phyloP scores from a whole-genome alignment of 92 coral and sea anemone genomes.

The Montipora capitata region DNA sequence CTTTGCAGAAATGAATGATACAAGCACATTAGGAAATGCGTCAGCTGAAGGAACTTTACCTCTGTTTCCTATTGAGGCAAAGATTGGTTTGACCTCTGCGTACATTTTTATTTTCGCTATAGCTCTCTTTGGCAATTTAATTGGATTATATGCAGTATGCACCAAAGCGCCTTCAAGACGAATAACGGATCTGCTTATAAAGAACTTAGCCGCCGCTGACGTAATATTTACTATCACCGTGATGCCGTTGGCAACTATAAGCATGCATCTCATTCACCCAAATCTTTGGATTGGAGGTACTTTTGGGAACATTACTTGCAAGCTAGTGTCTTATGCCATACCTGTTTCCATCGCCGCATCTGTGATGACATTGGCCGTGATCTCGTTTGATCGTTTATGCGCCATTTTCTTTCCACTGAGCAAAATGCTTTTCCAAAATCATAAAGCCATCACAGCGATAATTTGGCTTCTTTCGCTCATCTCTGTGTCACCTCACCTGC shows the following conservation, averaged over 20 bases:
- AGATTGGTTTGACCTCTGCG: conserved; percentile 55
- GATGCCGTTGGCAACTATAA: conserved; percentile 56
- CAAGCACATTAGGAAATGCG: neutral
- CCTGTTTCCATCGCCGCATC: conserved; percentile 80
- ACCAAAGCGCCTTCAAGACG: conserved; percentile 50
- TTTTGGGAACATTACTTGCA: conserved; percentile 67
- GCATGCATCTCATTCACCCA: conserved; percentile 16
- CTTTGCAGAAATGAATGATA: conserved; percentile 11
- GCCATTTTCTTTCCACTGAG: conserved; percentile 77
- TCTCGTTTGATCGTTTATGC: conserved; percentile 75
- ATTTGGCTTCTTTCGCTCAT: conserved; percentile 70
- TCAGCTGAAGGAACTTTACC: neutral
- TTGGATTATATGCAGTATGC: conserved; percentile 79
- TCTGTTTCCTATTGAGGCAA: neutral
- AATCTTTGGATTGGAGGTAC: conserved; percentile 72
- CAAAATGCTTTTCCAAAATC: conserved; percentile 53
- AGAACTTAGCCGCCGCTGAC: conserved; percentile 81
- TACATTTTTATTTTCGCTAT: conserved; percentile 62
- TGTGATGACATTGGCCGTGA: conserved; percentile 60
- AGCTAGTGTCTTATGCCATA: conserved; percentile 38
- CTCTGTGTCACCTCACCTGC: conserved; percentile 51
- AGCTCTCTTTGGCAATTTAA: conserved; percentile 78
- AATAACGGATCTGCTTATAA: conserved; percentile 66
- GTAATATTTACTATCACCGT: conserved; percentile 54
- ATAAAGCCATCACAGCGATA: conserved; percentile 52